Base-by-base conservation (phyloP, 2,888 invertebrate species). In the Brachylomia viminalis region DNA sequence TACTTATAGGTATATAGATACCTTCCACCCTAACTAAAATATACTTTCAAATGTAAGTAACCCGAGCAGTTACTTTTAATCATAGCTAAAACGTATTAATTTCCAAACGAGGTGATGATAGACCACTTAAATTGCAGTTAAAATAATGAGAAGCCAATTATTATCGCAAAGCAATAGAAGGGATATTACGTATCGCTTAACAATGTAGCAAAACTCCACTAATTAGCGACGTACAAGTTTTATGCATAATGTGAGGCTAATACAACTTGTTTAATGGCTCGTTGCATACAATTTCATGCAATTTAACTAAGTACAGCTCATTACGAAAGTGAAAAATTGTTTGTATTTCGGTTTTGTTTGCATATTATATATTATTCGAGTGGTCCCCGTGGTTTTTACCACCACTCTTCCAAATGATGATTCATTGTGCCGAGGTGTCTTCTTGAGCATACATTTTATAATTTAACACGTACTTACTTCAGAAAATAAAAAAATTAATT, bases 201-300 rank as follows among this genome's bases (percentile, higher is more conserved):
- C 87, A 88, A 90, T 86, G 87, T 84, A 86, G 80, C 89, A 87
- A 86, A 88, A 87, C 73, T 85, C 79, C 74, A 82, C 86, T 91
- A 88, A 91, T 89, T 89, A 90, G 80, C 81, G 85, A 83, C 84
- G 73, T 79, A 84, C 80, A 73, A 83, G 83, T 87, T 84, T 83
- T 84, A 86, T 86, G 84, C 88, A 86, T 89, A 91, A 89, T 91
- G 89, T 84, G 79, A 84, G 85, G 80, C 82, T 88, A 86, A 87
- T 87, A 88, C 88, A 90, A 86, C 82, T 85, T 86, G 86, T 86
- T 86, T 90, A 89, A 89, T 88, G 84, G 86, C 79, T 87, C 82
- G 87, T 87, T 89, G 86, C 84, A 85, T 87, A 86, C 86, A 88
- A 89, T 90, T 88, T 89, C 86, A 90, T 89, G 86, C 87, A 88